Conservation (phyloP, 2,797 vertebrate species). For the Coregonus suidteri region DNA sequence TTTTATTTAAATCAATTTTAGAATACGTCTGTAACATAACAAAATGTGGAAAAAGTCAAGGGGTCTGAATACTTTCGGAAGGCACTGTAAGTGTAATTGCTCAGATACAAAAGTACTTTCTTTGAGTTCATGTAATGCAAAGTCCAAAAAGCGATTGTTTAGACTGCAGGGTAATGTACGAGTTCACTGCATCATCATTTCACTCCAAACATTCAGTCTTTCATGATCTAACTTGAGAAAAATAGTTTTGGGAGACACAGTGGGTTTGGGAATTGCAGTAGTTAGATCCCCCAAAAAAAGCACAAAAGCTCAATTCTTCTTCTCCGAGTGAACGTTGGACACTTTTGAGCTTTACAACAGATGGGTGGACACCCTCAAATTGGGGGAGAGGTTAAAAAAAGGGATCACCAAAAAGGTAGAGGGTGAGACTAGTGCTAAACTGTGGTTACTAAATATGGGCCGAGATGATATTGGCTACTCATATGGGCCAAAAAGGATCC, state of each 20-base stretch:
- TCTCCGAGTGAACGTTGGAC: slow-evolving; percentile 7
- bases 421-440: background rate
- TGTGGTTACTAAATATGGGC: background rate
- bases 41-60: too few relatives aligned
- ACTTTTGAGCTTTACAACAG: background rate
- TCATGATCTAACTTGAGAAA: background rate
- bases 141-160: background rate
- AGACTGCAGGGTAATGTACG: background rate
- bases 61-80: too few relatives aligned
- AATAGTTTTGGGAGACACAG: background rate
- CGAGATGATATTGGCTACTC: too few relatives aligned
- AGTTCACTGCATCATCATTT: too few relatives aligned
- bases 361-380: background rate
- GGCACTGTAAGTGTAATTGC: background rate
- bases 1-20: too few relatives aligned
- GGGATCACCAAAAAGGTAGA: background rate
- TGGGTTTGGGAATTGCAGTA: background rate
- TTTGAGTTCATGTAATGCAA: background rate
- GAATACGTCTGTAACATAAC: too few relatives aligned
- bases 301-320: slow-evolving; percentile 18
- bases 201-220: background rate
- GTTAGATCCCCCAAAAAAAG: background rate
- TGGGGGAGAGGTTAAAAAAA: background rate
- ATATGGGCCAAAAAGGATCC: too few relatives aligned
- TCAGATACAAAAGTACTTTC: background rate